These are phyloP conservation scores for Helleia helle DNA, from an alignment of 2,888 invertebrate genomes.

Conservation along the genomic window DNA sequence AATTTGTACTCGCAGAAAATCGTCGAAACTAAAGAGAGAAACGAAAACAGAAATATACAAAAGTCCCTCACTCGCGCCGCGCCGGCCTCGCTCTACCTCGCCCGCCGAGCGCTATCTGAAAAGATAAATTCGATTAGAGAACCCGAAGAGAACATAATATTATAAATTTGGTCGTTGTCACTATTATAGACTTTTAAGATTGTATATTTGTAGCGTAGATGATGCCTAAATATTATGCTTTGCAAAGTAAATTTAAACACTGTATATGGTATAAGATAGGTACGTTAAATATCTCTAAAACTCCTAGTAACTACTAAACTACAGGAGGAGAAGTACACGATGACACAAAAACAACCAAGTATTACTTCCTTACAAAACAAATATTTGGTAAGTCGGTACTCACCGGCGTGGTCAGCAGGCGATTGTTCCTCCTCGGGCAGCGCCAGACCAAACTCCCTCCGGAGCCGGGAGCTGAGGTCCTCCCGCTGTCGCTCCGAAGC, in stretches of 20 bases:
- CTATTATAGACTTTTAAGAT: too few species aligned
- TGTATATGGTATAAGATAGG: too few species aligned
- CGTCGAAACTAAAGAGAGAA: conserved; percentile 54
- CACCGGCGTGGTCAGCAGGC: conserved; percentile 41
- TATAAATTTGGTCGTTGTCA: not conserved
- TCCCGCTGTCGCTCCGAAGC: conserved; percentile 90
- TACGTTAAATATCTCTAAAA: too few species aligned
- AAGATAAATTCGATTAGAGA: not conserved
- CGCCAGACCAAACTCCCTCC: conserved; percentile 85
- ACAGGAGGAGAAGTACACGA: too few species aligned
- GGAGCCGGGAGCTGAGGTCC: conserved; percentile 88
- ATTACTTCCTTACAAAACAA: too few species aligned
- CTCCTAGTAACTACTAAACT: too few species aligned
- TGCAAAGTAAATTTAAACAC: too few species aligned
- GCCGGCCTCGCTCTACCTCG: conserved; percentile 1
- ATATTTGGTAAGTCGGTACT: too few species aligned
- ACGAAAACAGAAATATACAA: conserved; percentile 59
- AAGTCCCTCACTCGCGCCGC: not conserved
- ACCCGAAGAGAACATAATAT: too few species aligned
- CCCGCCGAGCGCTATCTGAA: not conserved
- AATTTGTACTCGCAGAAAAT: conserved; percentile 74
- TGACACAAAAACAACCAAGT: too few species aligned
- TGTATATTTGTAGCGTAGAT: too few species aligned
- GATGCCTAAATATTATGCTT: too few species aligned
- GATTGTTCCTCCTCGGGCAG: conserved; percentile 78